phyloP scores from a whole-genome alignment of 2,888 invertebrate genomes.

The Xylota segnis region DNA sequence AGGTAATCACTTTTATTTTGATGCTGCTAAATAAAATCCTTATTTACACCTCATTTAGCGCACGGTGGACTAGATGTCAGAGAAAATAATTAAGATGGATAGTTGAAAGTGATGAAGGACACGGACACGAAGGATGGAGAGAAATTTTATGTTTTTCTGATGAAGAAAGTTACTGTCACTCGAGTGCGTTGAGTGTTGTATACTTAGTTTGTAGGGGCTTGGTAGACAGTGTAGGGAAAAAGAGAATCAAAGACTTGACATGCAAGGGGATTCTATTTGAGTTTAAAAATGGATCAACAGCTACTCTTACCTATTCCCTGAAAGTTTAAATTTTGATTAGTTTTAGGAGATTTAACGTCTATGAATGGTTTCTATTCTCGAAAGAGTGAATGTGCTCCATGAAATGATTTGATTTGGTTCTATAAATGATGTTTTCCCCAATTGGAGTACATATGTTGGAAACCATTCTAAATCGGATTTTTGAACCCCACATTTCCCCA shows the following conservation, averaged over 20 bases:
- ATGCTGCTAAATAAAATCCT: conserved; percentile 58
- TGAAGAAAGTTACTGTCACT: conserved; percentile 64
- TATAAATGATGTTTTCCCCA: no score
- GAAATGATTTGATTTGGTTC: not conserved
- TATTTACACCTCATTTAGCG: conserved; percentile 60
- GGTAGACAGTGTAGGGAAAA: not conserved
- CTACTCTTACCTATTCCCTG: conserved; percentile 9
- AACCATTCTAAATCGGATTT: no score
- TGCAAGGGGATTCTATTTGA: not conserved
- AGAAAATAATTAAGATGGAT: conserved; percentile 56
- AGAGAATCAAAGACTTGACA: not conserved
- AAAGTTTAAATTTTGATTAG: not conserved
- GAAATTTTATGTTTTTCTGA: not conserved
- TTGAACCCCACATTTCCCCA: no score
- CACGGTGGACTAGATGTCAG: conserved; percentile 41
- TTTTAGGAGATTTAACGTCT: not conserved
- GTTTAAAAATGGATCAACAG: not conserved
- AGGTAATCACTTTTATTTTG: conserved; percentile 43
- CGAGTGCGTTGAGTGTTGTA: conserved; percentile 33
- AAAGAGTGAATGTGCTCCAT: not conserved
- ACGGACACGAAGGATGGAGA: not conserved
- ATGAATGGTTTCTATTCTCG: not conserved
- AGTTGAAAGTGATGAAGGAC: conserved; percentile 28
- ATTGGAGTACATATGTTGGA: no score
- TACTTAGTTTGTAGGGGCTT: not conserved